Percentiles rank a stretch among this genome's conserved stretches.
phyloP scores from a whole-genome alignment of 2,797 vertebrate genomes.

The Propithecus perrieri region DNA sequence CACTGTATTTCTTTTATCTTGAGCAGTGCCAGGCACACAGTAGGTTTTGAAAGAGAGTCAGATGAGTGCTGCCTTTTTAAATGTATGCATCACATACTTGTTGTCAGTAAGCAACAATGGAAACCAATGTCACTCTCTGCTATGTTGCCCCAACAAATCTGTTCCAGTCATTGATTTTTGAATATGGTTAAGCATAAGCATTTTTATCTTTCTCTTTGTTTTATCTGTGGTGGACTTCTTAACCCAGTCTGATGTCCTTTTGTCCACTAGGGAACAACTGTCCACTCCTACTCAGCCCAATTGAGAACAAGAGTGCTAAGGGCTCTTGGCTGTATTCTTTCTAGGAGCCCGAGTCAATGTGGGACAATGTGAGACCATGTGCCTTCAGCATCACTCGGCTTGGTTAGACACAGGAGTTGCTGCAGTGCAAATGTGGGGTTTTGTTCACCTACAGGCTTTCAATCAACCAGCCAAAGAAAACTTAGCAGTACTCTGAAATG shows the following conservation, averaged over 20 bases:
- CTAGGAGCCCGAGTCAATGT: background rate
- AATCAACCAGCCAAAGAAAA: background rate
- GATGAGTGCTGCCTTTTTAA: background rate
- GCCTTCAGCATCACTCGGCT: background rate
- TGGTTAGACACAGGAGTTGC: background rate
- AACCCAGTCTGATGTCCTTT: background rate
- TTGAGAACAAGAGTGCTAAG: background rate
- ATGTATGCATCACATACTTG: background rate
- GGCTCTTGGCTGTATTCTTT: background rate
- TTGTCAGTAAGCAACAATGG: background rate
- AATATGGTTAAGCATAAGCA: background rate
- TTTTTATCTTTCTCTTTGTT: conserved; percentile 7
- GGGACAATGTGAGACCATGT: background rate
- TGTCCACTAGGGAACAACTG: background rate
- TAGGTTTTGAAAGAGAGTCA: background rate
- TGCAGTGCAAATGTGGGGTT: background rate
- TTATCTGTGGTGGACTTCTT: background rate
- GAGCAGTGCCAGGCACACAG: background rate
- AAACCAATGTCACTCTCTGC: background rate
- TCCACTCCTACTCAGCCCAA: background rate
- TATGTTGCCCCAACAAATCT: background rate
- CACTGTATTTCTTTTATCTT: background rate
- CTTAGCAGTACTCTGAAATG: background rate
- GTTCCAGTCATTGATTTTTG: background rate
- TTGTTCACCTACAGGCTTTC: conserved; percentile 4